Evolutionary conservation across 2,797 vertebrate genomes (phyloP).

Genomic region (Alfaro cultratus): DNA sequence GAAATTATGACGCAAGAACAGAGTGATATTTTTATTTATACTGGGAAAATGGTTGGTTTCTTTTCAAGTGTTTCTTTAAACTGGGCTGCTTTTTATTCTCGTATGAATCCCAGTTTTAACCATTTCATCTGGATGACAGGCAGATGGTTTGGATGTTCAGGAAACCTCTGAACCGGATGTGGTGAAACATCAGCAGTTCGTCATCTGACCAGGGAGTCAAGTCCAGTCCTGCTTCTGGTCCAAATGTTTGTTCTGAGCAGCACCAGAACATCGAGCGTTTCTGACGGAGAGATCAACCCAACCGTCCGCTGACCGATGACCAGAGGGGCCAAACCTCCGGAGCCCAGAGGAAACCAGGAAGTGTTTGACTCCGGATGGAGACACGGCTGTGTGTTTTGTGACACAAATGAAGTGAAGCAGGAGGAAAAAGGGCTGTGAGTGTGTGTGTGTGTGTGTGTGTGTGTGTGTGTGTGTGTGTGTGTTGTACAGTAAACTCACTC

Average conservation of each 20-base stretch:
- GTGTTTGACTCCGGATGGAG: slow-evolving; percentile 6
- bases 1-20: not conserved
- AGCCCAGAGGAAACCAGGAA: slow-evolving; percentile 8
- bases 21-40: no score
- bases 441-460: not conserved
- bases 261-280: slow-evolving; percentile 29
- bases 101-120: no score
- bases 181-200: not conserved
- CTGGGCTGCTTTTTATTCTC: no score
- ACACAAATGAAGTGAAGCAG: slow-evolving; percentile 12
- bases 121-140: no score
- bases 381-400: not conserved
- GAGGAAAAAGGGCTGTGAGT: not conserved
- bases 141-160: no score
- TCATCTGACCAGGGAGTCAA: no score
- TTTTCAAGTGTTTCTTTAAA: no score
- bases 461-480: not conserved
- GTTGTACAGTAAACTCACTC: not conserved
- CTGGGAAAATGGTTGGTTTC: no score
- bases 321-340: slow-evolving; percentile 11
- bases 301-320: slow-evolving; percentile 44
- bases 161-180: not conserved
- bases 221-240: no score
- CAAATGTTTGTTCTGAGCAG: slow-evolving; percentile 21
- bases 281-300: slow-evolving; percentile 39